Conservation (phyloP, 2,113 vertebrate genomes). For the Numenius arquata region DNA sequence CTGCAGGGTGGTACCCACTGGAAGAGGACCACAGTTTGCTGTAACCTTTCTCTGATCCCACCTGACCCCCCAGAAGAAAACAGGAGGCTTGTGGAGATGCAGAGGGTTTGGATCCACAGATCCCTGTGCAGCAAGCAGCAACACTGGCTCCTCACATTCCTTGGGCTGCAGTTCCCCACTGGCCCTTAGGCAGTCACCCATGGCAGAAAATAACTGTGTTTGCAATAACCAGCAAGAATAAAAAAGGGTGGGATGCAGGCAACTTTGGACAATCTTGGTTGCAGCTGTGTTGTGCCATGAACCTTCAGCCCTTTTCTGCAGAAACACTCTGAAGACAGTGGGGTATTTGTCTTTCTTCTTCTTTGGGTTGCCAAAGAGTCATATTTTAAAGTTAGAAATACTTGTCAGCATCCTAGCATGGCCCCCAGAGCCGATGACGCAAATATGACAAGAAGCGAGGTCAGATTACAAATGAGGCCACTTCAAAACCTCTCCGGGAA, state of each 20-base stretch:
- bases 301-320: not conserved
- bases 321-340: not conserved
- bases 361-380: not conserved
- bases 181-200: not conserved
- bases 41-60: not conserved
- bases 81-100: not conserved
- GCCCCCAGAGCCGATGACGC: not conserved
- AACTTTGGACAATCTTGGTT: not conserved
- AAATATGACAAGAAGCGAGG: not conserved
- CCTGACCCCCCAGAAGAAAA: not conserved
- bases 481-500: not conserved
- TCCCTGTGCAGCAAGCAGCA: not conserved
- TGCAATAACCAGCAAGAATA: not conserved
- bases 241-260: not conserved
- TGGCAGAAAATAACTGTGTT: not conserved
- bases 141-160: not conserved
- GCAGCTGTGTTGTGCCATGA: not conserved
- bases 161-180: not conserved
- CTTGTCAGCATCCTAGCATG: not conserved
- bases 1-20: accelerated
- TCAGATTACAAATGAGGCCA: not conserved
- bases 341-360: not conserved
- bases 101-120: not conserved
- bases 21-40: not conserved
- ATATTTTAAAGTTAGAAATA: not conserved